A percentile compares a stretch with the other conserved stretches of the same genome.
phyloP scores from a whole-genome alignment of 2,797 vertebrate genomes.

The Anguilla marmorata region DNA sequence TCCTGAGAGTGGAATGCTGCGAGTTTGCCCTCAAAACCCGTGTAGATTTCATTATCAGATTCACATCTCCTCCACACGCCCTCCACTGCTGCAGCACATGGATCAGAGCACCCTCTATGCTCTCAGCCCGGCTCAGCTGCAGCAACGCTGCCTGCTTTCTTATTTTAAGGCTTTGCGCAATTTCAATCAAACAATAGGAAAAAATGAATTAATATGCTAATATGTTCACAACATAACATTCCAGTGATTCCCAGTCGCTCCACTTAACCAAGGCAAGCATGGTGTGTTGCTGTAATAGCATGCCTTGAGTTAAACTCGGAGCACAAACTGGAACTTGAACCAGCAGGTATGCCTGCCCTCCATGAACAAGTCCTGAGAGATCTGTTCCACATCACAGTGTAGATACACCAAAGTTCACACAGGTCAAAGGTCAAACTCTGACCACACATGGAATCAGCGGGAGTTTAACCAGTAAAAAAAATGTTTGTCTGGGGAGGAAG shows the following conservation, averaged over 20 bases:
- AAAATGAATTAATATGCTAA: background rate
- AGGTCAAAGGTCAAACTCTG: background rate
- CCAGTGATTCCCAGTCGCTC: background rate
- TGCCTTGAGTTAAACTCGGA: background rate
- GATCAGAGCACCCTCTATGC: background rate
- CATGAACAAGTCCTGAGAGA: background rate
- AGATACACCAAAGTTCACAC: background rate
- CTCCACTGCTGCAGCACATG: background rate
- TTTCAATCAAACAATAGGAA: background rate
- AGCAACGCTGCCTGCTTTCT: too few relatives aligned
- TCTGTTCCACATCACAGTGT: background rate
- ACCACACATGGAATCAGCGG: background rate
- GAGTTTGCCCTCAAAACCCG: background rate
- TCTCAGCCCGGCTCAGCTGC: background rate
- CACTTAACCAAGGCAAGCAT: background rate
- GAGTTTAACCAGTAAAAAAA: background rate
- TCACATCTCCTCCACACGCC: background rate
- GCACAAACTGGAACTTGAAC: background rate
- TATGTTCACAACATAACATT: background rate
- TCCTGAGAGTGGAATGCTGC: constrained; percentile 14
- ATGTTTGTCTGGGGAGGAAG: background rate
- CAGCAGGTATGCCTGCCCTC: background rate
- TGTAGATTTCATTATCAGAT: constrained; percentile 1
- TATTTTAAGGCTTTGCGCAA: background rate
- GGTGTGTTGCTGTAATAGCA: background rate